A percentile compares a stretch with the other conserved stretches of the same genome.
Conservation (phyloP, 2,797 vertebrate genomes). For the Taeniopygia guttata region DNA sequence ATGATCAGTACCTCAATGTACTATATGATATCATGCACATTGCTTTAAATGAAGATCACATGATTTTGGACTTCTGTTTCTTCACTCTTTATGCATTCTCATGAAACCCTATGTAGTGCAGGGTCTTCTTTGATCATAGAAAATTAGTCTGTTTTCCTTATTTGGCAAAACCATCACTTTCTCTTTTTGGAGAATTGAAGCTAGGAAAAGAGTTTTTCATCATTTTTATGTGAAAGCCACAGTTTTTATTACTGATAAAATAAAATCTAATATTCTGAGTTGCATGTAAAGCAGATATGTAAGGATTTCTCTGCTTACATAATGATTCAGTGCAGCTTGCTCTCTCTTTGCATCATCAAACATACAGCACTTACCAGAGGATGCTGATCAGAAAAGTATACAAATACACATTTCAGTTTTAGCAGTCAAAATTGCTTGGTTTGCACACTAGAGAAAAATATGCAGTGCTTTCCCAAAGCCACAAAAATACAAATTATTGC, state of each 20-base stretch:
- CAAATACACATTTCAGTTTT: not conserved
- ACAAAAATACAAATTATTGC: not conserved
- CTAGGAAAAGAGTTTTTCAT: conserved; percentile 1
- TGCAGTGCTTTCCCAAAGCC: not conserved
- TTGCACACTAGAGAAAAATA: not conserved
- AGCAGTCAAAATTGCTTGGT: not conserved
- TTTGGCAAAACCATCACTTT: conserved; percentile 35
- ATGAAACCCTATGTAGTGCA: not conserved
- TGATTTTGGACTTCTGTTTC: not conserved
- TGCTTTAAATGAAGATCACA: not conserved
- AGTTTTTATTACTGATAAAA: conserved; percentile 45
- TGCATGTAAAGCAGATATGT: not conserved
- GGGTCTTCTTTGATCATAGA: not conserved
- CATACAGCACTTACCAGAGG: not conserved
- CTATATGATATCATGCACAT: not conserved
- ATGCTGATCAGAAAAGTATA: not conserved
- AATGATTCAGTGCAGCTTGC: not conserved
- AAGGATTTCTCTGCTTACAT: not conserved
- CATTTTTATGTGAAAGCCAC: not conserved
- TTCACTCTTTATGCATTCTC: not conserved
- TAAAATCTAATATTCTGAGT: conserved; percentile 3
- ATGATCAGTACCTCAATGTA: not conserved
- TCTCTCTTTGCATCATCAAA: not conserved
- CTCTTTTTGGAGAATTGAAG: not conserved
- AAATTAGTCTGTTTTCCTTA: conserved; percentile 50